A percentile compares a stretch with the other conserved stretches of the same genome.
These are phyloP conservation scores for Atta texana DNA, from an alignment of 1,140 invertebrate genomes.

Conservation along the genomic window DNA sequence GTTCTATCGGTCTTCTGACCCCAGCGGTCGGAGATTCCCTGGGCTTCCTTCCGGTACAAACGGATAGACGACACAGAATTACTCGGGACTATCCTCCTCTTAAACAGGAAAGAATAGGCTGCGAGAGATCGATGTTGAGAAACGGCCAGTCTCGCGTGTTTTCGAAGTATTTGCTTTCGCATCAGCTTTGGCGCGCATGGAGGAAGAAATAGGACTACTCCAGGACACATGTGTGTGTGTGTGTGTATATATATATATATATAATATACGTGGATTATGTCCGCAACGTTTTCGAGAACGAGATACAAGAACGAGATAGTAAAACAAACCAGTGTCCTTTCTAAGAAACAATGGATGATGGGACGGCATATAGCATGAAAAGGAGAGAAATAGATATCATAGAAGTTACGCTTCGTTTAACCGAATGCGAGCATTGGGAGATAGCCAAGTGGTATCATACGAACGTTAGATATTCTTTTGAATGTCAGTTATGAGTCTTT, in stretches of 20 bases:
- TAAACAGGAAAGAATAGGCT: background rate
- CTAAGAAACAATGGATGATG: conserved; percentile 4
- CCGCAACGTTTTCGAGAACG: conserved; percentile 29
- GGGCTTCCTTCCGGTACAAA: conserved; percentile 31
- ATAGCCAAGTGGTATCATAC: conserved; percentile 79
- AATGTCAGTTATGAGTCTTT: conserved; percentile 80
- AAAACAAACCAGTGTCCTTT: conserved; percentile 2
- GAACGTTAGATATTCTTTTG: conserved; percentile 77
- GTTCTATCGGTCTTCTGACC: conserved; percentile 49
- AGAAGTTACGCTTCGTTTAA: conserved; percentile 82
- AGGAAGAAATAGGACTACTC: conserved; percentile 27
- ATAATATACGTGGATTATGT: background rate
- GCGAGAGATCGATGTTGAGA: conserved; percentile 26
- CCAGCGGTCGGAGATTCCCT: conserved; percentile 24
- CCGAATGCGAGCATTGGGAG: conserved; percentile 73
- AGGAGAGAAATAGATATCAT: conserved; percentile 57
- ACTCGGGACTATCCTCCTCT: background rate
- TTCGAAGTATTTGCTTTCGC: conserved; percentile 60
- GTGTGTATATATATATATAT: too few relatives aligned
- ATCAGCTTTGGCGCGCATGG: background rate
- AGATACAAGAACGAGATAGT: background rate
- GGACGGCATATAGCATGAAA: conserved; percentile 51
- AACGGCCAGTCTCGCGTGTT: conserved; percentile 25
- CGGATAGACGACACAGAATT: conserved; percentile 57
- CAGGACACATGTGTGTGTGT: too few relatives aligned